phyloP scores from a whole-genome alignment of 2,888 invertebrate species.

The Quadriops clusia region DNA sequence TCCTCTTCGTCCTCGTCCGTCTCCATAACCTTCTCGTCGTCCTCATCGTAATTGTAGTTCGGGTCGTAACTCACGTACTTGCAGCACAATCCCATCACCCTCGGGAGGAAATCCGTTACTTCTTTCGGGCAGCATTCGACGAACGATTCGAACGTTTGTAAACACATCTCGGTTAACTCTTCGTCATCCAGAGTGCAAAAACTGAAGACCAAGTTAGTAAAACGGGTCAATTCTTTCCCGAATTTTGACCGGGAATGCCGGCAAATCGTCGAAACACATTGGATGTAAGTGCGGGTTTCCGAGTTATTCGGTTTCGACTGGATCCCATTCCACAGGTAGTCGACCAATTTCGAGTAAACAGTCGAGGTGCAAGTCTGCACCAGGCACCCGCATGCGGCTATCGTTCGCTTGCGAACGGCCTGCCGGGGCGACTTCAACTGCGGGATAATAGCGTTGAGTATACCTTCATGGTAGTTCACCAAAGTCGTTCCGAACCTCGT shows the following conservation, averaged over 20 bases:
- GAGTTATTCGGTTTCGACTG: conserved; percentile 46
- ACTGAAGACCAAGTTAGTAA: conserved; percentile 72
- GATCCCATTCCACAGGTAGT: conserved; percentile 76
- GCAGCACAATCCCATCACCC: conserved; percentile 41
- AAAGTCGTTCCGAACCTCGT: conserved; percentile 87
- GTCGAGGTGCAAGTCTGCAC: conserved; percentile 80
- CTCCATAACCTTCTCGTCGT: conserved; percentile 58
- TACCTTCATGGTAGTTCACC: conserved; percentile 71
- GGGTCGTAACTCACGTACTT: conserved; percentile 92
- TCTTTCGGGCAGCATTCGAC: conserved; percentile 94
- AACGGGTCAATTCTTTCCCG: conserved; percentile 91
- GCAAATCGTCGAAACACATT: conserved; percentile 89
- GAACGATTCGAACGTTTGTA: conserved; percentile 94
- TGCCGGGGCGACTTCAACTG: conserved; percentile 84
- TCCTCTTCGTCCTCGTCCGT: conserved; percentile 51
- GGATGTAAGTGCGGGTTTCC: conserved; percentile 76
- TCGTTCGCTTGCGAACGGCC: conserved; percentile 94
- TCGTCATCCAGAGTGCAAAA: conserved; percentile 84
- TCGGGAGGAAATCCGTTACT: conserved; percentile 79
- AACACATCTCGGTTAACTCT: conserved; percentile 88
- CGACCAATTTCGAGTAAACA: conserved; percentile 81
- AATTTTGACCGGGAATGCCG: conserved; percentile 91
- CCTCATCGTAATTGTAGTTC: conserved; percentile 97
- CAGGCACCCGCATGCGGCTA: conserved; percentile 79
- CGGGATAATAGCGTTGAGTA: conserved; percentile 79